Evolutionary conservation across 35 echinoderm and acorn worm species (phyloP), one percentile per base, ranked within the genome.

Genomic region (Stichopus chloronotus): DNA sequence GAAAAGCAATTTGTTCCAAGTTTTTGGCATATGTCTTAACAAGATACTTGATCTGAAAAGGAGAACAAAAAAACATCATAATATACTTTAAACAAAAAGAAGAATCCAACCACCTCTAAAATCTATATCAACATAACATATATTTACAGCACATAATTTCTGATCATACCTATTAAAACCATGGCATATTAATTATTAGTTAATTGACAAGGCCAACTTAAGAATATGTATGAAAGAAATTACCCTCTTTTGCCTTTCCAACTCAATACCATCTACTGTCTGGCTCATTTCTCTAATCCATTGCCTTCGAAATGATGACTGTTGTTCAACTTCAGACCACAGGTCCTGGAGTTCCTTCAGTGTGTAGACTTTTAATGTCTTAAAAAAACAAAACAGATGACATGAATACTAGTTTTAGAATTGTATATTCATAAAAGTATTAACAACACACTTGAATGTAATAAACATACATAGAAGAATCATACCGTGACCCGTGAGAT

Each of bases 11-110:
- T 56, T 89, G 79, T 52, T 96, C 97, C 63, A 99, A 60, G 20
- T 88, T 93, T 69, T 99, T 95, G n/a, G 97, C 97, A 23, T 99
- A 99, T 58, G 92, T 69, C 60, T 99, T 99, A 0, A 99, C 72
- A 16, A 96, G 63, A 22, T 77, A 56, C 84, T 93, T 92, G 57
- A 99, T 92, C 97, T 99, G 92, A 10, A 78, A 81, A 22, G 0
- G 17, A 88, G 12, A 6, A 52, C 21, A 23, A 88, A 55, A 55
- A 43, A 43, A 43, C 30, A 43, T 43, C 30, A 43, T 3, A 1
- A 43, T 43, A 3, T 43, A 43, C 30, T 43, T 43, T 43, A 0
- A 43, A 43, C 30, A 43, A 43, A 43, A 43, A 60, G 5, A 22
- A 58, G 19, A 56, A 7, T 9, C 5, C 7, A 43, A 22, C 53